These are phyloP conservation scores for Drosophila pachea DNA, from an alignment of 1,140 invertebrate genomes.

Conservation along the genomic window DNA sequence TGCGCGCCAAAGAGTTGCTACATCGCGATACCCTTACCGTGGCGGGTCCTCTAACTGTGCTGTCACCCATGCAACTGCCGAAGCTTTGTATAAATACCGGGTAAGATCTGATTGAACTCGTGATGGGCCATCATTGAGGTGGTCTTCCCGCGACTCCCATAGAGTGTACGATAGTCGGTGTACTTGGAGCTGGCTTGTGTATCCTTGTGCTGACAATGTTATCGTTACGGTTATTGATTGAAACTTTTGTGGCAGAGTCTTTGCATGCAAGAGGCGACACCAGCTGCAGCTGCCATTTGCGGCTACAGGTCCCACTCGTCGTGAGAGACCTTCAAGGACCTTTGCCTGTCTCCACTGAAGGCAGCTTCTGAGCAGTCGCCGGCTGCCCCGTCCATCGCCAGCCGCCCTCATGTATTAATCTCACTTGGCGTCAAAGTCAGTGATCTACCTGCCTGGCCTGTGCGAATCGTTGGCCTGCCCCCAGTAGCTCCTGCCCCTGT, in stretches of 20 bases:
- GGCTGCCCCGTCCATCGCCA: too few relatives aligned
- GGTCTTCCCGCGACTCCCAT: too few relatives aligned
- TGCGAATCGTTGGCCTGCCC: too few relatives aligned
- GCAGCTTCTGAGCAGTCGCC: too few relatives aligned
- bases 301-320: conserved; percentile 27
- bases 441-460: conserved; percentile 20
- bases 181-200: neutral
- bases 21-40: neutral
- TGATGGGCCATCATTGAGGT: too few relatives aligned
- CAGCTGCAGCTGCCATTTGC: conserved; percentile 44
- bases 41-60: neutral
- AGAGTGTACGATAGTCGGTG: conserved; percentile 13
- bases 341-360: too few relatives aligned
- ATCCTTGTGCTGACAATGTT: conserved; percentile 59
- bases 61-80: neutral
- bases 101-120: too few relatives aligned
- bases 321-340: too few relatives aligned
- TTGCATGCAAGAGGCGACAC: conserved; percentile 34
- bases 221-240: conserved; percentile 75
- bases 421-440: conserved; percentile 26
- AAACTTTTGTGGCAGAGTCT: conserved; percentile 47
- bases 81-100: neutral
- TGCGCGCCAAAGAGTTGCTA: conserved; percentile 63
- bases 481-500: conserved; percentile 32
- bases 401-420: conserved; percentile 32